Conservation (phyloP, 1,140 invertebrate genomes). For the Lucilia cuprina region DNA sequence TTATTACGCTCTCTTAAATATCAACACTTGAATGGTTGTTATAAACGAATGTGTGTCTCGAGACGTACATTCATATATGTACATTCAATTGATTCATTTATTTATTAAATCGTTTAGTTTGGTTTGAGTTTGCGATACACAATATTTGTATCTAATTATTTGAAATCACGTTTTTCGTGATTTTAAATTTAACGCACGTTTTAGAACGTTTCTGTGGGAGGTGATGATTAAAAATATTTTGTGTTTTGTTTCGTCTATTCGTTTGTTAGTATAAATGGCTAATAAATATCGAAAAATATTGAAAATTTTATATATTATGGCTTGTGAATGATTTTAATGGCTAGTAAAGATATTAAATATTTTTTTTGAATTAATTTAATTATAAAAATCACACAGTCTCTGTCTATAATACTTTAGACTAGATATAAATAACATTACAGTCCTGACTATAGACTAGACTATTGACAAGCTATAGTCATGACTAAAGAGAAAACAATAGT, state of each 20-base stretch:
- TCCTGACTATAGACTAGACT: too few relatives aligned
- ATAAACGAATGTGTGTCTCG: not conserved
- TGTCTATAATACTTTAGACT: too few relatives aligned
- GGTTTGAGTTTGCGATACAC: not conserved
- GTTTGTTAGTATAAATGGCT: not conserved
- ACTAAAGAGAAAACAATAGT: too few relatives aligned
- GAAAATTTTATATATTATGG: not conserved
- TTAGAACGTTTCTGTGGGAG: slow-evolving; percentile 15
- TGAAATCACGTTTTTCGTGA: slow-evolving; percentile 25
- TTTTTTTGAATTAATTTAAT: too few relatives aligned
- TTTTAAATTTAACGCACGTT: slow-evolving; percentile 29
- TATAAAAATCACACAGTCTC: too few relatives aligned
- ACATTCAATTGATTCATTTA: not conserved
- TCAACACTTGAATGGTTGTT: not conserved
- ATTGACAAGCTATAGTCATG: too few relatives aligned
- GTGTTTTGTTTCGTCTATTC: not conserved
- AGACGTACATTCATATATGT: not conserved
- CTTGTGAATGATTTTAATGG: not conserved
- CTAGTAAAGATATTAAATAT: not conserved
- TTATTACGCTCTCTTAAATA: not conserved
- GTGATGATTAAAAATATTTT: not conserved
- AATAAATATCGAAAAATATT: not conserved
- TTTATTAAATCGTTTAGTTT: not conserved
- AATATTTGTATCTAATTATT: slow-evolving; percentile 18
- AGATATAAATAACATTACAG: too few relatives aligned